Evolutionary conservation across 2,797 vertebrate genomes (phyloP), one percentile per base, ranked within the genome.

Genomic region (Phyllotis vaccarum): DNA sequence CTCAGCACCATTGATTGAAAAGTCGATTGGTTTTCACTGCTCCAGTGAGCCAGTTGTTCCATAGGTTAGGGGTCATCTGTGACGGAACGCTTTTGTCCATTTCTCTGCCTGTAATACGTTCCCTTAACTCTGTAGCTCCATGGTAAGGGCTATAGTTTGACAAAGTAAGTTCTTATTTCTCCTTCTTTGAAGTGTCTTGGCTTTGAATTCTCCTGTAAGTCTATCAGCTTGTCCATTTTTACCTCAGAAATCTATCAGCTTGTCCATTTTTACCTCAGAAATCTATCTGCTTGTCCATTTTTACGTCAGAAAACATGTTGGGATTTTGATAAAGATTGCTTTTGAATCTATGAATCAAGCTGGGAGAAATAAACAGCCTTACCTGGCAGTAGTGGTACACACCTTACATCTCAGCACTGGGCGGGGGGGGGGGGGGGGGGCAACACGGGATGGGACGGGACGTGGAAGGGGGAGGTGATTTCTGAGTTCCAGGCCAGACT

Each of bases 281-380:
- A 62, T 86, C 60, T 86, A 66, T 76, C 24, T 17, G 72, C n/a
- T 75, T 80, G 46, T 58, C 34, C 22, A 80, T 90, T 93, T 49
- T 54, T 40, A 81, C 31, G 22, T 62, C 2, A 89, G 49, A 94
- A 91, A 76, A 31, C 6, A 24, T n/a, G 12, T 66, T 64, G 13
- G 40, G 10, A 72, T 90, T 95, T 95, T 92, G 58, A 90, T 74
- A 72, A 70, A 52, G 60, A 86, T 86, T 43, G 40, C 66, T 88
- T 86, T 90, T 37, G 68, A 86, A 75, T 86, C 81, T 88, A 19
- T 56, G n/a, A 34, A 46, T 70, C 66, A 46, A 52, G 9, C 54
- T 90, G 60, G 56, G 54, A 27, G 62, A 79, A 86, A 72, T 22
- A 75, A 34, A 43, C 3, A 58, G 85, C 24, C 74, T 89, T n/a